Evolutionary conservation across 1,140 invertebrate species (phyloP).

Genomic region (Capitella teleta): DNA sequence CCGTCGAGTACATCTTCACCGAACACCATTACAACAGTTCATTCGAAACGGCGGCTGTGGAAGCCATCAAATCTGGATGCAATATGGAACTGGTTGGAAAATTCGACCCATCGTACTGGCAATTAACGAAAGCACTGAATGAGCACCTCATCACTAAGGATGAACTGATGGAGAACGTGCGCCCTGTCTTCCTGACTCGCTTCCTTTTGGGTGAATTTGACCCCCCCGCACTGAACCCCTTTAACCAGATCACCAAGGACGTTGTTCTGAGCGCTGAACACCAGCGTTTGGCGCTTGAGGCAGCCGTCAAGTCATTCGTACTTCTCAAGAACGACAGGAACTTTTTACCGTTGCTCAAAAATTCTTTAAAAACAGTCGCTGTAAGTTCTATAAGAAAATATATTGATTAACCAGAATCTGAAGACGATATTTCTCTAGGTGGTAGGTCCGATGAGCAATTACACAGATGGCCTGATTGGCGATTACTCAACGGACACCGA

Average conservation of each 20-base stretch:
- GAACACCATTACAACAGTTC: conserved; percentile 26
- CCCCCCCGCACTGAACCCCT: conserved; percentile 17
- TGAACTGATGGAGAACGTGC: neutral
- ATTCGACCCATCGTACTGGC: neutral
- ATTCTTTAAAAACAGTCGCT: neutral
- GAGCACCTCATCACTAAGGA: neutral
- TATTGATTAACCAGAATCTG: too few species aligned
- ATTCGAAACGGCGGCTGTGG: conserved; percentile 14
- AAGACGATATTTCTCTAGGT: conserved; percentile 2
- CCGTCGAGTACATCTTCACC: conserved; percentile 28
- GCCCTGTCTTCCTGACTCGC: conserved; percentile 15
- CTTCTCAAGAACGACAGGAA: conserved; percentile 6
- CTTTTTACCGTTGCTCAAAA: conserved; percentile 2
- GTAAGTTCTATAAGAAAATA: neutral
- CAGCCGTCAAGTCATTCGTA: conserved; percentile 9
- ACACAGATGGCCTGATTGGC: conserved; percentile 14
- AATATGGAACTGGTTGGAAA: conserved; percentile 5
- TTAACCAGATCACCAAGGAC: conserved; percentile 14
- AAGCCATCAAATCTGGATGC: conserved; percentile 1
- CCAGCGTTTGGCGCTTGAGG: neutral
- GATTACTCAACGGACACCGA: conserved; percentile 6
- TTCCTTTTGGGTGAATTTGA: conserved; percentile 17
- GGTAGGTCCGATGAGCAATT: conserved; percentile 14
- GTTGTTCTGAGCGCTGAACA: conserved; percentile 15
- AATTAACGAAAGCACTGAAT: conserved; percentile 14